phyloP scores from a whole-genome alignment of 2,888 invertebrate genomes.

The Polydrusus tereticollis region DNA sequence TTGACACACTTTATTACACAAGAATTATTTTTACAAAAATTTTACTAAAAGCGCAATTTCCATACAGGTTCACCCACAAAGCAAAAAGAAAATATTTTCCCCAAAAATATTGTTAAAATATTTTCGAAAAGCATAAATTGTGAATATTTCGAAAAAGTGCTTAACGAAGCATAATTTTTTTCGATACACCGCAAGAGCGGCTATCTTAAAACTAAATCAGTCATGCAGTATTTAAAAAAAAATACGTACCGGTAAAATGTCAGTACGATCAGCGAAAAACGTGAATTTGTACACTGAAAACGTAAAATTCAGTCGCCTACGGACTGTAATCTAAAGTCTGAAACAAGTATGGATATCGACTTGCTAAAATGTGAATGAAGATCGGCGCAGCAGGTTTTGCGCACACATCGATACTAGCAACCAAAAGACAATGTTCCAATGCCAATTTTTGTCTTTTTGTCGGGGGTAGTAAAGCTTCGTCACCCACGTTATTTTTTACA shows the following conservation, averaged over 20 bases:
- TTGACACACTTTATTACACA: slow-evolving; percentile 49
- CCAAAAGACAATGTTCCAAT: slow-evolving; percentile 51
- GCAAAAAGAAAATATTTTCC: slow-evolving; percentile 14
- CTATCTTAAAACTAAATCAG: not conserved
- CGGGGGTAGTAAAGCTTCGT: slow-evolving; percentile 43
- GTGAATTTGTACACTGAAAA: slow-evolving; percentile 49
- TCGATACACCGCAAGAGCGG: not conserved
- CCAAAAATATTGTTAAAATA: slow-evolving; percentile 14
- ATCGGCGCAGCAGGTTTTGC: slow-evolving; percentile 61
- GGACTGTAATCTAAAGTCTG: slow-evolving; percentile 48
- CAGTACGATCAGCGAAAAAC: slow-evolving; percentile 52
- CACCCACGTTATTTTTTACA: slow-evolving; percentile 37
- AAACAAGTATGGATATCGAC: slow-evolving; percentile 63
- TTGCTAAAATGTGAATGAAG: slow-evolving; percentile 61
- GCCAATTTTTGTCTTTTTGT: slow-evolving; percentile 47
- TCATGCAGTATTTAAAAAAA: slow-evolving; percentile 14
- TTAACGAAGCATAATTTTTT: not conserved
- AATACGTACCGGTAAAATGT: slow-evolving; percentile 57
- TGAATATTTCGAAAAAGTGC: slow-evolving; percentile 1
- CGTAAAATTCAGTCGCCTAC: slow-evolving; percentile 56
- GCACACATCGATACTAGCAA: slow-evolving; percentile 65
- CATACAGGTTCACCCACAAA: not conserved
- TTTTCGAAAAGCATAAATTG: not conserved
- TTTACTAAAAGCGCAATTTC: not conserved
- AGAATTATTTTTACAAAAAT: slow-evolving; percentile 24